These are phyloP conservation scores for Gila orcuttii DNA, from an alignment of 2,113 vertebrate species.

Conservation along the genomic window DNA sequence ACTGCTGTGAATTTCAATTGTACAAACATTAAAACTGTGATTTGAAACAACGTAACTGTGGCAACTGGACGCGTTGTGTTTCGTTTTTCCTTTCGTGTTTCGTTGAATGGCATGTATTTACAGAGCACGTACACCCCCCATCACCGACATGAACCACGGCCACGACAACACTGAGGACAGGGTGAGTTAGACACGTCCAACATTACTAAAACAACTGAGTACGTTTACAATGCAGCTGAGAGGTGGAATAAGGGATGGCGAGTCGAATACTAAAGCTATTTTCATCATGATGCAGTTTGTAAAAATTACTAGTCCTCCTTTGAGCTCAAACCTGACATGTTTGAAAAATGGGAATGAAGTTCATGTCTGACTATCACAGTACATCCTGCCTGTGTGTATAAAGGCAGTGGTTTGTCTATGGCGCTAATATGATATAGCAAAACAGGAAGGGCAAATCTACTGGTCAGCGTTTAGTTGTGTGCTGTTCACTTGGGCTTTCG, in stretches of 20 bases:
- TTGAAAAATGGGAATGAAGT: background rate
- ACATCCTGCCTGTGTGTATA: background rate
- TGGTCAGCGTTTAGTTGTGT: background rate
- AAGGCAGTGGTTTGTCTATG: background rate
- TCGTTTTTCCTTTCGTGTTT: background rate
- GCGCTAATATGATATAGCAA: background rate
- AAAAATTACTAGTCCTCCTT: background rate
- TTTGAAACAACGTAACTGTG: constrained; percentile 22
- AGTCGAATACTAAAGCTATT: constrained; percentile 1
- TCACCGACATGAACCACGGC: constrained; percentile 35
- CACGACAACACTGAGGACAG: constrained; percentile 43
- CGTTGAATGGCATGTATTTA: constrained; percentile 33
- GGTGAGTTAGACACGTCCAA: constrained; percentile 29
- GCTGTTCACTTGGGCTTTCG: constrained; percentile 36
- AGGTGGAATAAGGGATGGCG: background rate
- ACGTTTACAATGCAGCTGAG: constrained; percentile 9
- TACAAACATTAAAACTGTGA: constrained; percentile 30
- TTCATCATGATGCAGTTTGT: background rate
- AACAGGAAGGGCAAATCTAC: constrained; percentile 12
- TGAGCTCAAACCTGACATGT: background rate
- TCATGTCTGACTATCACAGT: constrained; percentile 6
- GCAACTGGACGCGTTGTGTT: background rate
- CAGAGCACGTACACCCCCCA: constrained; percentile 30
- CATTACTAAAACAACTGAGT: constrained; percentile 31
- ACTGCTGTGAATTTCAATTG: background rate